Percentiles rank a stretch among this genome's conserved stretches.
Conservation (phyloP, 2,797 vertebrate species). For the Botia kubotai region DNA sequence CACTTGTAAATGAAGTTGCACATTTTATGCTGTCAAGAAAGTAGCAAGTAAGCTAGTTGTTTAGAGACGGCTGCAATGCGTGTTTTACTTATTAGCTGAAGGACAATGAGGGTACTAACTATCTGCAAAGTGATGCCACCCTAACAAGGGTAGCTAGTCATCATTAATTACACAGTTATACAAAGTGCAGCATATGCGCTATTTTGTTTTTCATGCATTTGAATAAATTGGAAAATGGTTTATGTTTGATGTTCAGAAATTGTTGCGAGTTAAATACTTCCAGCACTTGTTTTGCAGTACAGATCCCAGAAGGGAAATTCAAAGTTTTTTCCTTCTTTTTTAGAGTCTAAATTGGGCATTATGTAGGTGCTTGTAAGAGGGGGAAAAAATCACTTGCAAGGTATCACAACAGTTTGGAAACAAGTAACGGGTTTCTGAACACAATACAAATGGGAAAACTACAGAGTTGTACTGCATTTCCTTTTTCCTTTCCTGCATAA, state of each 20-base stretch:
- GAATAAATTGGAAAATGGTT: background rate
- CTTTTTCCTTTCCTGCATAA: background rate
- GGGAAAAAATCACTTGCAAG: background rate
- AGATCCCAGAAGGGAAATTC: constrained; percentile 3
- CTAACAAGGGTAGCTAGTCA: too few relatives aligned
- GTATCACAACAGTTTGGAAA: constrained; percentile 7
- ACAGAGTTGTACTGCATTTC: background rate
- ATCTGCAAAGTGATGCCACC: too few relatives aligned
- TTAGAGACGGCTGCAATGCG: too few relatives aligned
- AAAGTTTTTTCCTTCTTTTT: too few relatives aligned
- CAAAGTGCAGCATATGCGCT: too few relatives aligned
- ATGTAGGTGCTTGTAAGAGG: background rate
- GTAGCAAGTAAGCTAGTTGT: too few relatives aligned
- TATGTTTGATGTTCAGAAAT: background rate
- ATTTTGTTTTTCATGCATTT: too few relatives aligned
- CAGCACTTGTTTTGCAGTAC: background rate
- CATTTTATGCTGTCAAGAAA: too few relatives aligned
- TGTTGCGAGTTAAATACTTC: background rate
- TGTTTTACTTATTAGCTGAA: too few relatives aligned
- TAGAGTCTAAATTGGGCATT: constrained; percentile 16
- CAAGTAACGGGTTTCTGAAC: background rate
- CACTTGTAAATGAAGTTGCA: background rate
- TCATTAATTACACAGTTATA: too few relatives aligned
- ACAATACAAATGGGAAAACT: constrained; percentile 23
- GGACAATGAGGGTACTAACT: too few relatives aligned